Evolutionary conservation across 1,140 invertebrate genomes (phyloP), one percentile per base, ranked within the genome.

Genomic region (Antheraea pernyi): DNA sequence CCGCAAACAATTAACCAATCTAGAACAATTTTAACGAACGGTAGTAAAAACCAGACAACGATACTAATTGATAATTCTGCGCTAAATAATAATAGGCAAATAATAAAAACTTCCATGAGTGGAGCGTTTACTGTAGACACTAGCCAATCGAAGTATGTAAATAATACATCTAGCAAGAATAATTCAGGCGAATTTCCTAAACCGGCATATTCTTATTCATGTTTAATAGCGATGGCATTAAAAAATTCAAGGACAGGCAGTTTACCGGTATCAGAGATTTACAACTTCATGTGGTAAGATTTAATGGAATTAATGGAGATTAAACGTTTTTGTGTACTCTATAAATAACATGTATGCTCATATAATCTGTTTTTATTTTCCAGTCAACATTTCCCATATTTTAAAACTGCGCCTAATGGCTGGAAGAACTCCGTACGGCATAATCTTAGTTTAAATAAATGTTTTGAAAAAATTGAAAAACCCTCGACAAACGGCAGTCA

Each of bases 361-460:
- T 66, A 62, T 67, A 64, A 69, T 48, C 3, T 39, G 36, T 71
- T 64, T 71, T 71, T 89, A 89, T 75, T 85, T 95, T 96, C 46
- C 93, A 98, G 97, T 91, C 97, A 98, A 92, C 98, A 99, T 89
- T 99, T 99, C 88, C 98, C 98, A 2, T 99, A 99, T 89, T 99
- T 99, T 88, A 98, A 98, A 93, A 99, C 98, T 10, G 98, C 98
- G 4, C 98, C 98, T 58, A 98, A 97, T 86, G 98, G 98, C 18
- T 99, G 98, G 98, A 99, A 99, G 93, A 99, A 99, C 89, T 99
- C 98, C 0, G 98, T 99, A 0, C 94, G 98, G 73, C 98, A 99
- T 87, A 99, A 99, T 93, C 92, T 99, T 62, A 99, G 98, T 72
- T 91, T 99, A 70, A 99, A 99, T 93, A 99, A 99, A 92, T 99